Percentiles rank a stretch among this genome's conserved stretches.
Conservation (phyloP, 2,797 vertebrate genomes). For the Chaetophractus vellerosus region DNA sequence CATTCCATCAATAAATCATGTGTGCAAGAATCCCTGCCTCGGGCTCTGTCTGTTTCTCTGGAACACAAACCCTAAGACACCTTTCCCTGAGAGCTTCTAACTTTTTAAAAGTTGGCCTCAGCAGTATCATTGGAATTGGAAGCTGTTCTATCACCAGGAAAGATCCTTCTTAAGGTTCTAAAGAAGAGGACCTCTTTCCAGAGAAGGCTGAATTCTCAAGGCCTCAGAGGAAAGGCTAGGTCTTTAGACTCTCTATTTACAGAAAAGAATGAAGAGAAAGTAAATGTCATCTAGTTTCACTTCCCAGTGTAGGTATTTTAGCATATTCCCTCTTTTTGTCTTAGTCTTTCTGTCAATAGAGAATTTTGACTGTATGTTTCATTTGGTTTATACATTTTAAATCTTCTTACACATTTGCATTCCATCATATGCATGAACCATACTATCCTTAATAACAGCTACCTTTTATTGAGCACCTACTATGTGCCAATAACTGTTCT, state of each 20-base stretch:
- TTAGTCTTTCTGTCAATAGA: background rate
- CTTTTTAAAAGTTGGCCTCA: background rate
- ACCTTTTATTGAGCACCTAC: background rate
- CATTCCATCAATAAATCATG: background rate
- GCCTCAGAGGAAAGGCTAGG: background rate
- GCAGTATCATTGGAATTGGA: background rate
- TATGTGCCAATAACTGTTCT: background rate
- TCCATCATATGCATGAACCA: background rate
- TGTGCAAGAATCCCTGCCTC: background rate
- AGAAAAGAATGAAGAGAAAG: background rate
- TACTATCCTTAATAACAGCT: background rate
- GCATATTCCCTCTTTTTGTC: background rate
- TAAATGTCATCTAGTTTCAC: background rate
- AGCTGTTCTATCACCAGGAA: background rate
- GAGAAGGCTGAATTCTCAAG: background rate
- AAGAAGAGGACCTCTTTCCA: constrained; percentile 5
- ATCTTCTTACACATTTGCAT: background rate
- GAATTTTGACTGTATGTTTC: background rate
- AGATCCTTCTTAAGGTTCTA: background rate
- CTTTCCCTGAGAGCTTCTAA: background rate
- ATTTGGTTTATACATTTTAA: background rate
- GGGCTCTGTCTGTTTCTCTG: background rate
- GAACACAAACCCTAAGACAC: background rate
- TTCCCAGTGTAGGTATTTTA: background rate
- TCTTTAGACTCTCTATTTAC: background rate